Evolutionary conservation across 2,113 vertebrate genomes (phyloP).

Genomic region (Cichladusa arquata): DNA sequence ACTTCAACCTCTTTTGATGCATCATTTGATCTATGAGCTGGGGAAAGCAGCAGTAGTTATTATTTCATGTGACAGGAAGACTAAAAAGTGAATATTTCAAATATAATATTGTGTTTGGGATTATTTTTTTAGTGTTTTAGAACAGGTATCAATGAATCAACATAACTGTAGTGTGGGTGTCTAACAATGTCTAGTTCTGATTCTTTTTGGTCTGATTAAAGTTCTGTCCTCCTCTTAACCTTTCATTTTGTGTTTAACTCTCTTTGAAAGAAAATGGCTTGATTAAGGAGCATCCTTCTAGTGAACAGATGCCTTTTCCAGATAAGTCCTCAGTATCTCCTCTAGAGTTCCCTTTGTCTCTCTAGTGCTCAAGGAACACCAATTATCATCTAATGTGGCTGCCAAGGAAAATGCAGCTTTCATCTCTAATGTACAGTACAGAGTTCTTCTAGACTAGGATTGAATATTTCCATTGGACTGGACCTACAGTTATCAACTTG

Average conservation of each 20-base stretch:
- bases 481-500: background rate
- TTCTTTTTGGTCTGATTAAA: background rate
- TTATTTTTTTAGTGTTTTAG: background rate
- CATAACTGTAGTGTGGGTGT: background rate
- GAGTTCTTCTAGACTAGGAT: background rate
- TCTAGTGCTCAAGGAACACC: background rate
- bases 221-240: background rate
- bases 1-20: background rate
- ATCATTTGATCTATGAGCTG: background rate
- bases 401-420: background rate
- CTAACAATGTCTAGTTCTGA: background rate
- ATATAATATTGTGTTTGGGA: background rate
- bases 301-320: background rate
- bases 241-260: background rate
- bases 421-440: background rate
- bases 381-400: background rate
- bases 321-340: background rate
- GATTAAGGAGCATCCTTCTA: background rate
- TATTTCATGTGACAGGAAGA: background rate
- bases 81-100: background rate
- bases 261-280: background rate
- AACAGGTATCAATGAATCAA: background rate
- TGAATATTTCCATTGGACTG: background rate
- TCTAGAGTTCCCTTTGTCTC: background rate
- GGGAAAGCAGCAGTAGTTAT: background rate